A percentile compares a stretch with the other conserved stretches of the same genome.
These are phyloP conservation scores for Petrolisthes cinctipes DNA, from an alignment of 2,888 invertebrate genomes.

Conservation along the genomic window DNA sequence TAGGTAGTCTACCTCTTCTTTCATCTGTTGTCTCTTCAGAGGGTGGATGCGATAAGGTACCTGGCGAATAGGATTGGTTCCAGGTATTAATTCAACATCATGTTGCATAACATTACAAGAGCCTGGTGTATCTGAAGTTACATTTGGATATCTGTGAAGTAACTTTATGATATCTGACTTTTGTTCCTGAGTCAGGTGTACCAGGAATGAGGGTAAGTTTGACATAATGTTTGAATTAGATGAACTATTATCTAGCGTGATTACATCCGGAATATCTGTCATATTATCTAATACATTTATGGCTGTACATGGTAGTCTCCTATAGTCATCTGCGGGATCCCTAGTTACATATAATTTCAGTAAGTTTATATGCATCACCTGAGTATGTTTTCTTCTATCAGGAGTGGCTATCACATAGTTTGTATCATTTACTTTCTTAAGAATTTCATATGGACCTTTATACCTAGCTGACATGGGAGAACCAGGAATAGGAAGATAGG, in stretches of 20 bases:
- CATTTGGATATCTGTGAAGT: too few species aligned
- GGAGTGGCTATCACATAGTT: slow-evolving; percentile 10
- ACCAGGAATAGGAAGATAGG: not conserved
- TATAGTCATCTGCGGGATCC: not conserved
- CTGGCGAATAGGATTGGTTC: not conserved
- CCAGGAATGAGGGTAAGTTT: too few species aligned
- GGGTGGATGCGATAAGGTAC: not conserved
- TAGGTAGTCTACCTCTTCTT: not conserved
- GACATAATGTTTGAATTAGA: too few species aligned
- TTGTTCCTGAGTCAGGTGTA: too few species aligned
- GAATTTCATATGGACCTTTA: not conserved
- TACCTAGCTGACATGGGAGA: slow-evolving; percentile 5
- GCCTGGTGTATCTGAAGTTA: not conserved
- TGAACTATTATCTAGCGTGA: too few species aligned
- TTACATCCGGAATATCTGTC: not conserved
- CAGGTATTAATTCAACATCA: not conserved
- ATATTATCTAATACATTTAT: not conserved
- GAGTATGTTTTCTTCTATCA: not conserved
- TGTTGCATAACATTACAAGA: not conserved
- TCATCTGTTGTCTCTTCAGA: not conserved
- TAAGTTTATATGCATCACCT: not conserved
- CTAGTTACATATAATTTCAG: not conserved
- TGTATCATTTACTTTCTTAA: not conserved
- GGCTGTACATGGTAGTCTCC: not conserved
- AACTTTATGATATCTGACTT: too few species aligned